Base-by-base conservation (phyloP, 92 coral and sea anemone genomes). In the Epizoanthus fatuus region DNA sequence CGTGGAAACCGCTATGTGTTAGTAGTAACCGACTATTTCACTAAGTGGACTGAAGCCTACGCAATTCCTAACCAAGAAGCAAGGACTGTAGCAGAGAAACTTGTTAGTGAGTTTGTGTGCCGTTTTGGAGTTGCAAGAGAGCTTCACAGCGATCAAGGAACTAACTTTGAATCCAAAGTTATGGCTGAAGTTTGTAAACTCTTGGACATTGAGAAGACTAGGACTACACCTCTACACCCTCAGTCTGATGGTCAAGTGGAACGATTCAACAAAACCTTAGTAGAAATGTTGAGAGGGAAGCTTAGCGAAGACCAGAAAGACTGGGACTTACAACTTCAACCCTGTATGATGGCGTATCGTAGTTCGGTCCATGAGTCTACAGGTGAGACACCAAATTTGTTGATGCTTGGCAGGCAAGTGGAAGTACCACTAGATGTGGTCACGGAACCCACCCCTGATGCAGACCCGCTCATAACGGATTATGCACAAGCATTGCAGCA, bases 41-140 rank as follows among this genome's bases (percentile, higher is more conserved):
- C 95, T 44, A 90, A 90, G 75, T 93, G 92, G 93, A 90, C 95
- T 15, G 89, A 86, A 45, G 59, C 91, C 22, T 89, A 89, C 60
- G 91, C 91, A 35, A 22, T 89, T 49, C 90, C 95, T 17, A 81
- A 85, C 77, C 93, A 90, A 55, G 72, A 86, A 14, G 92, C 94
- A 7, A 35, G 64, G 44, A 91, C 94, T 39, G 94, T 90, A 17
- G 94, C 92, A 7, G 92, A 91, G 52, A 91, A 91, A 83, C 44
- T 88, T 9, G 92, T 91, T 20, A 42, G 62, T 63, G 88, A 90
- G 66, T 93, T 87, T 81, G 81, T 93, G 81, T 86, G 96, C 63
- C 89, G 90, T 19, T 90, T 90, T 55, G 90, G 94, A 17, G 94
- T 93, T 42, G 86, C 90, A 9, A 49, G 86, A 6, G 82, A 89